A percentile compares a stretch with the other conserved stretches of the same genome.
Conservation (phyloP, 2,797 vertebrate genomes). For the Catharus ustulatus region DNA sequence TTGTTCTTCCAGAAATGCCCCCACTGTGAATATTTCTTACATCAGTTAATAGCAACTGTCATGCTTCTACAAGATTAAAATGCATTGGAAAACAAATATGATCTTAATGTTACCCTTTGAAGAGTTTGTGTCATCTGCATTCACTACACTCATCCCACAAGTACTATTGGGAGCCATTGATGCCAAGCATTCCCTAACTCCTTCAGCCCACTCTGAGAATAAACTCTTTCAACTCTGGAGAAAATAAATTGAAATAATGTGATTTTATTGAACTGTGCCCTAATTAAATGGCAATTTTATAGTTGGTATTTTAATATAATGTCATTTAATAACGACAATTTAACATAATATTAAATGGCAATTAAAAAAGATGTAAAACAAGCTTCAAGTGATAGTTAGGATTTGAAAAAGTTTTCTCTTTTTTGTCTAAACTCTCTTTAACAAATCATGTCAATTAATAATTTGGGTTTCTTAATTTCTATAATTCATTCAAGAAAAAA, state of each 20-base stretch:
- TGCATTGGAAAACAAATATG: neutral
- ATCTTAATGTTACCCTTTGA: neutral
- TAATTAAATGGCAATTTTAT: neutral
- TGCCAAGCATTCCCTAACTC: neutral
- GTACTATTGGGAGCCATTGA: neutral
- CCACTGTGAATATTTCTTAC: neutral
- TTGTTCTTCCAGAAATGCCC: neutral
- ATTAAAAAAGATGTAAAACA: conserved; percentile 3
- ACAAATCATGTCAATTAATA: neutral
- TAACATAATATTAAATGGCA: neutral
- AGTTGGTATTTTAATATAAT: too few relatives aligned
- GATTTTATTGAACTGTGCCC: conserved; percentile 1
- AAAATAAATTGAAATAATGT: conserved; percentile 13
- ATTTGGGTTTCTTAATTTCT: neutral
- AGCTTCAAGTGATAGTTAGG: neutral
- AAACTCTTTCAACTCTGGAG: neutral
- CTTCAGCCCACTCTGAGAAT: neutral
- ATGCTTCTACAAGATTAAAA: neutral
- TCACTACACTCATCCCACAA: neutral
- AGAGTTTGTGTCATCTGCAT: neutral
- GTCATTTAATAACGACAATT: too few relatives aligned
- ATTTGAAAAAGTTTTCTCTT: neutral
- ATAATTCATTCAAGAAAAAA: neutral
- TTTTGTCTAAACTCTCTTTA: neutral
- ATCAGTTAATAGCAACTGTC: neutral